Conservation (phyloP, 2,888 invertebrate species). For the Lasioglossum figueresi region DNA sequence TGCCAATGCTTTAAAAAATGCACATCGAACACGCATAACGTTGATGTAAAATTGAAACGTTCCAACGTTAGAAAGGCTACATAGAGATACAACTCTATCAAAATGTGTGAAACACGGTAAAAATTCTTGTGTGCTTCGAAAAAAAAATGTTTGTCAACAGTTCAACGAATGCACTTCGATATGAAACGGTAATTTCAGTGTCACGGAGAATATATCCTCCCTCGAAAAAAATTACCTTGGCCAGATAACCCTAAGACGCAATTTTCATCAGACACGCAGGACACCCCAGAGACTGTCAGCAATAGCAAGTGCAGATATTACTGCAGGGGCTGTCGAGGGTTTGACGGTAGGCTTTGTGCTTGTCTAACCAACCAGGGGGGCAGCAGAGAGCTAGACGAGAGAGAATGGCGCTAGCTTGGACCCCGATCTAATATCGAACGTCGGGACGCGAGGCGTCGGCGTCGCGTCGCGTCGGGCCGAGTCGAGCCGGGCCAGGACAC, state of each 20-base stretch:
- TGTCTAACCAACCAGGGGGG: conserved; percentile 48
- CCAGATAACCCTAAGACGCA: conserved; percentile 11
- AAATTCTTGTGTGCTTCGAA: not conserved
- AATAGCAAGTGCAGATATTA: conserved; percentile 50
- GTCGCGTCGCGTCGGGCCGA: conserved; percentile 51
- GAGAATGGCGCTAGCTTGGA: conserved; percentile 40
- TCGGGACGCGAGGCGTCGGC: conserved; percentile 9
- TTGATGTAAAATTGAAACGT: too few species aligned
- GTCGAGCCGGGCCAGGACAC: conserved; percentile 48
- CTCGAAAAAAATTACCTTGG: not conserved
- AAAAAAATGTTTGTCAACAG: not conserved
- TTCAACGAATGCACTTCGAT: not conserved
- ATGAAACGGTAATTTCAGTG: not conserved
- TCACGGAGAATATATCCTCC: not conserved
- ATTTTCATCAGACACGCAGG: conserved; percentile 20
- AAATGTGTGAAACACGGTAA: too few species aligned
- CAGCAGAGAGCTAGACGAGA: not conserved
- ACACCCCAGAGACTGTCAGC: conserved; percentile 35
- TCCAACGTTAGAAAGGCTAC: not conserved
- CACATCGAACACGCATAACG: too few species aligned
- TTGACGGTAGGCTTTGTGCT: conserved; percentile 49
- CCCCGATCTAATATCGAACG: conserved; percentile 75
- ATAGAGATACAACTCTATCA: not conserved
- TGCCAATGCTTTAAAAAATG: not conserved
- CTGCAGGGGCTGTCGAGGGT: conserved; percentile 5